Conservation (phyloP, 92 coral and sea anemone genomes). For the Parazoanthus atlanticus region DNA sequence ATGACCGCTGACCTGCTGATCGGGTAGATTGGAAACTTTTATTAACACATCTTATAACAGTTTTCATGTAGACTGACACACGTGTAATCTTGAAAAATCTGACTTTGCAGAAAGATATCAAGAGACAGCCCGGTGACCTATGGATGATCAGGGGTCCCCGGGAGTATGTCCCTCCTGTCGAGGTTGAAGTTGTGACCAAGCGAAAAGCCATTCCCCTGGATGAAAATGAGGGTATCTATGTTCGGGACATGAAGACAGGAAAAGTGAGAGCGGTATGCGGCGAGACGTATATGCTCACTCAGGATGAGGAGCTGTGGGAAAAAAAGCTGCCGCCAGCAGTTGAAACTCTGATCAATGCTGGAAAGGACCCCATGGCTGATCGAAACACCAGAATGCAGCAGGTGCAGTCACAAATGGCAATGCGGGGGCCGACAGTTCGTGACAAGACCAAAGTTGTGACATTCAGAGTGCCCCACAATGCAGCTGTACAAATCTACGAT, state of each 20-base stretch:
- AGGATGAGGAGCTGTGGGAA: constrained; percentile 98
- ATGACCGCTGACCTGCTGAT: not conserved
- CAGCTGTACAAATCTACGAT: constrained; percentile 98
- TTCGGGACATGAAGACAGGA: constrained; percentile 98
- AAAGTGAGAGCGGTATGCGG: constrained; percentile 98
- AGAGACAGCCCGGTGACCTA: constrained; percentile 93
- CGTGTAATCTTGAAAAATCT: not conserved
- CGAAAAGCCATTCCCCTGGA: constrained; percentile 97
- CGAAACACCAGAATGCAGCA: constrained; percentile 78
- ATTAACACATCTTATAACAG: not conserved
- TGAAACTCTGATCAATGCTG: constrained; percentile 85
- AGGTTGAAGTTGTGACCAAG: constrained; percentile 90
- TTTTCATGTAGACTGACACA: not conserved
- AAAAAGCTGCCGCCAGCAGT: constrained; percentile 94
- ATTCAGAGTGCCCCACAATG: constrained; percentile 97
- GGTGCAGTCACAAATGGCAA: not conserved
- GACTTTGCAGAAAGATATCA: constrained; percentile 56
- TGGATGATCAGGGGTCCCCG: constrained; percentile 99
- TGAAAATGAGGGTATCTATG: constrained; percentile 98
- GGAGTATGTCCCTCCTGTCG: constrained; percentile 97
- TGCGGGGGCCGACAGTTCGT: constrained; percentile 48
- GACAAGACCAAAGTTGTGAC: constrained; percentile 93
- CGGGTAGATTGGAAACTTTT: not conserved
- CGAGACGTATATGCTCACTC: constrained; percentile 97
- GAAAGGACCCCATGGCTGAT: constrained; percentile 98